Evolutionary conservation across 2,113 vertebrate genomes (phyloP).

Genomic region (Tragelaphus strepsiceros): DNA sequence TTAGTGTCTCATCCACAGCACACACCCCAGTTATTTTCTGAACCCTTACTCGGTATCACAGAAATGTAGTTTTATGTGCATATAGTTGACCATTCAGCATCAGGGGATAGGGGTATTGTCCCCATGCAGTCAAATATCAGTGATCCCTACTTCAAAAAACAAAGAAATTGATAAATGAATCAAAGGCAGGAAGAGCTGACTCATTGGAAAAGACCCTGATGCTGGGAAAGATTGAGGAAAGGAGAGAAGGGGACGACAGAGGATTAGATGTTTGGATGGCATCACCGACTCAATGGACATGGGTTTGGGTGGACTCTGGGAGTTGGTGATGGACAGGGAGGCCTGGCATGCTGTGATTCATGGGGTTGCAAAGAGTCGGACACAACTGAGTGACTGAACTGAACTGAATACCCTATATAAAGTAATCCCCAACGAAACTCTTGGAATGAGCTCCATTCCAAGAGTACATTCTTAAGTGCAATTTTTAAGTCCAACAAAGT

Average conservation of each 20-base stretch:
- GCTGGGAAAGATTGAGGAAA: too few relatives aligned
- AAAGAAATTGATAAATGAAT: background rate
- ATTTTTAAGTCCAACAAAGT: background rate
- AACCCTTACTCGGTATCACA: background rate
- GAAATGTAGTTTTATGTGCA: background rate
- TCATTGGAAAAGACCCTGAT: too few relatives aligned
- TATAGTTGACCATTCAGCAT: background rate
- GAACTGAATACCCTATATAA: background rate
- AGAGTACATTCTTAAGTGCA: background rate
- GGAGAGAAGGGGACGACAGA: too few relatives aligned
- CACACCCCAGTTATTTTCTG: background rate
- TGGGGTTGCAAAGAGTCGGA: too few relatives aligned
- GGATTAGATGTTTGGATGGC: too few relatives aligned
- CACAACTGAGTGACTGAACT: too few relatives aligned
- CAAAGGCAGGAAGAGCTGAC: background rate
- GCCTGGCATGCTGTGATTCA: too few relatives aligned
- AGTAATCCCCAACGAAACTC: rapidly evolving
- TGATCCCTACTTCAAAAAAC: background rate
- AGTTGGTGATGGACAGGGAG: too few relatives aligned
- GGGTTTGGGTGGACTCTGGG: too few relatives aligned
- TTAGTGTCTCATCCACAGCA: background rate
- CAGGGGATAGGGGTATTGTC: background rate
- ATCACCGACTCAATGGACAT: too few relatives aligned
- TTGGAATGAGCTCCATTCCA: background rate
- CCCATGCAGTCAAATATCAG: background rate